These are phyloP conservation scores for Erpetoichthys calabaricus DNA, from an alignment of 2,797 vertebrate species.

Conservation along the genomic window DNA sequence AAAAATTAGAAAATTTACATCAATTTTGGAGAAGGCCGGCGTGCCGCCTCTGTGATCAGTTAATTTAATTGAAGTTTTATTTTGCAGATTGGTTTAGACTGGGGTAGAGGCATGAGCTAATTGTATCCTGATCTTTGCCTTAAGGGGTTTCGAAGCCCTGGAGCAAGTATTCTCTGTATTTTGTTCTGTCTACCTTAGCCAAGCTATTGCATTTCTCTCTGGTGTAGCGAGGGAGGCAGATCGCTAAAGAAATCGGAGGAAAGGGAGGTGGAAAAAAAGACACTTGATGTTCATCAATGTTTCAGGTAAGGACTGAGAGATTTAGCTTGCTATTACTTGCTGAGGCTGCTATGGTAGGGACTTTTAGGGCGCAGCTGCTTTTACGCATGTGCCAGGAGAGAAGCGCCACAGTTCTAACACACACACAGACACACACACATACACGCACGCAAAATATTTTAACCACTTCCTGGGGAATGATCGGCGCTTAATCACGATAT, in stretches of 20 bases:
- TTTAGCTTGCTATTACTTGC: constrained; percentile 70
- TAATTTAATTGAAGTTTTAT: constrained; percentile 78
- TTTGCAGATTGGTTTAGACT: constrained; percentile 84
- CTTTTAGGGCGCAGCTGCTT: constrained; percentile 74
- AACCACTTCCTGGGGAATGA: constrained; percentile 56
- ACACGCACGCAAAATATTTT: constrained; percentile 28
- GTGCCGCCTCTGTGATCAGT: constrained; percentile 59
- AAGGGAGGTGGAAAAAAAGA: constrained; percentile 20
- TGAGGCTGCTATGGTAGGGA: constrained; percentile 67
- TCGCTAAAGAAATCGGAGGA: constrained; percentile 63
- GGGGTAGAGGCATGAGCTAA: constrained; percentile 96
- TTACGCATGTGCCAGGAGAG: constrained; percentile 91
- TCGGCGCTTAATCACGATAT: constrained; percentile 20
- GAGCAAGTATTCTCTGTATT: constrained; percentile 96
- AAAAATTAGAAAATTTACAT: constrained; percentile 30
- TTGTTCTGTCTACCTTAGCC: constrained; percentile 97
- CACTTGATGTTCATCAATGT: constrained; percentile 66
- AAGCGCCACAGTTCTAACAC: constrained; percentile 50
- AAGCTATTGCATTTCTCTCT: constrained; percentile 96
- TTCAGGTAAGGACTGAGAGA: constrained; percentile 82
- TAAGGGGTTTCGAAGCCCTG: constrained; percentile 94
- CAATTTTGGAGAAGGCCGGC: constrained; percentile 57
- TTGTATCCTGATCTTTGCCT: constrained; percentile 99
- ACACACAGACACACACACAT: background rate
- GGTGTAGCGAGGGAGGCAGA: constrained; percentile 83